Conservation (phyloP, 37 sponge, comb jelly and placozoan genomes). For the Hexactinellida sp. region DNA sequence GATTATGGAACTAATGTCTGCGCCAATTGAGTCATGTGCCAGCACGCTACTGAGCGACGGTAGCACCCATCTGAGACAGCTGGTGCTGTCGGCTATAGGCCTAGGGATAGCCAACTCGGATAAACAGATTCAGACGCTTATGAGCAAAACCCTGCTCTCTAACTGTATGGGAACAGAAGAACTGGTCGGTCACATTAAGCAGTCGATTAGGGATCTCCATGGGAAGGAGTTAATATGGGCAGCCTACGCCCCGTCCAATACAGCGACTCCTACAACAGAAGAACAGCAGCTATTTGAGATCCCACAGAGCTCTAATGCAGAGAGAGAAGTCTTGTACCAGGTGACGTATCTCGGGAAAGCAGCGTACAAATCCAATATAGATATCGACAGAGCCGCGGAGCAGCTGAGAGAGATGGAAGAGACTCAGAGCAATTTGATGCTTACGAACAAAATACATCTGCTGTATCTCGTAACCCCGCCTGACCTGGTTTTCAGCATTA, state of each 20-base stretch:
- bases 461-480: conserved; percentile 67
- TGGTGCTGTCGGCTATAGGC: conserved; percentile 42
- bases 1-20: conserved; percentile 40
- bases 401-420: conserved; percentile 28
- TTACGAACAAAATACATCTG: conserved; percentile 73
- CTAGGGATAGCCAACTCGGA: conserved; percentile 17
- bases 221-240: neutral
- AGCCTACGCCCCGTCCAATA: neutral
- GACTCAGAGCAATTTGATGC: conserved; percentile 42
- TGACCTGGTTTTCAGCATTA: conserved; percentile 32
- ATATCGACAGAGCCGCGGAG: conserved; percentile 27
- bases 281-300: neutral
- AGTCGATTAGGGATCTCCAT: neutral
- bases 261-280: neutral
- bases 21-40: conserved; percentile 40
- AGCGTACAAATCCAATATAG: conserved; percentile 49
- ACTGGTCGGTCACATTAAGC: neutral
- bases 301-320: conserved; percentile 3
- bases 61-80: conserved; percentile 19
- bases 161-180: neutral
- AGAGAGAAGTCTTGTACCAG: neutral
- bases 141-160: neutral
- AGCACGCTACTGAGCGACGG: conserved; percentile 38
- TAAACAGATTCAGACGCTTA: neutral
- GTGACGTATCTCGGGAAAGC: conserved; percentile 57